Conservation (phyloP, 92 coral and sea anemone species). For the Metridium senile region DNA sequence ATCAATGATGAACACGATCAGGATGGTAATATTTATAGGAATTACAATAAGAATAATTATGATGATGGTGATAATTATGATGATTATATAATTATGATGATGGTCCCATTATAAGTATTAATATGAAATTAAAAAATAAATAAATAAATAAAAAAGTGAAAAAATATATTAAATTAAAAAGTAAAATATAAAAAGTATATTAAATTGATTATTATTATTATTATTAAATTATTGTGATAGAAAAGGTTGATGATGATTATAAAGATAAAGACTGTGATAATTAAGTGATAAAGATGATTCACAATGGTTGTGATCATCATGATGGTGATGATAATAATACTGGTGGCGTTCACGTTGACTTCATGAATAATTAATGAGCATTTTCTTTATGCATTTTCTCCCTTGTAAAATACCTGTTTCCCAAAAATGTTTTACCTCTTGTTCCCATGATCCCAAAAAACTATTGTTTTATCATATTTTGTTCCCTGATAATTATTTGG, state of each 20-base stretch:
- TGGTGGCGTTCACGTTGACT: neutral
- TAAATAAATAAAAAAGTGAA: too few relatives aligned
- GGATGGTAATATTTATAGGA: constrained; percentile 27
- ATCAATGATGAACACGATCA: constrained; percentile 9
- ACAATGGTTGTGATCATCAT: neutral
- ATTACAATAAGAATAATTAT: neutral
- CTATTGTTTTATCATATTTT: too few relatives aligned
- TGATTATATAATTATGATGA: neutral
- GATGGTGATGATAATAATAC: neutral
- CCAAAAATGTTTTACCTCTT: too few relatives aligned
- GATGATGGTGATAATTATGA: neutral
- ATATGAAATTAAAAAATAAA: too few relatives aligned
- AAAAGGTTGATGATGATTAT: neutral
- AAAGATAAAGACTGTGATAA: neutral
- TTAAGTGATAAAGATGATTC: neutral
- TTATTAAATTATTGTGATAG: neutral
- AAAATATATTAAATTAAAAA: too few relatives aligned
- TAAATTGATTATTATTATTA: neutral
- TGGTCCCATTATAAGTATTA: neutral
- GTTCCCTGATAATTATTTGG: too few relatives aligned
- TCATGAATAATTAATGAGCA: neutral
- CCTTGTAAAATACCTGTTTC: too few relatives aligned
- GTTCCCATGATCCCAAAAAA: too few relatives aligned
- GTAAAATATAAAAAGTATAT: too few relatives aligned
- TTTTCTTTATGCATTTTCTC: too few relatives aligned